phyloP scores from a whole-genome alignment of 2,888 invertebrate species.

The Phymatocera aterrima region DNA sequence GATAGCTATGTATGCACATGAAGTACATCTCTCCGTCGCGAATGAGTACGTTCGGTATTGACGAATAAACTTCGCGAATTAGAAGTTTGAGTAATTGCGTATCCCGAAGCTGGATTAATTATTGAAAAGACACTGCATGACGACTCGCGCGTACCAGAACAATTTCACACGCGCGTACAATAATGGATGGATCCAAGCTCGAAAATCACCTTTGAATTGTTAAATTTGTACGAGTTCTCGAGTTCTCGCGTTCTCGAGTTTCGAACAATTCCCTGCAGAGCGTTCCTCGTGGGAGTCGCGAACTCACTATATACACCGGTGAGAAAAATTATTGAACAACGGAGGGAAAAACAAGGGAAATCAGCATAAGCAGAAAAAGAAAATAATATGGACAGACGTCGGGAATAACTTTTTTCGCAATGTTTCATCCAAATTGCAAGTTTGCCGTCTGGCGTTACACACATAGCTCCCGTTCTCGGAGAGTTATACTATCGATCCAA shows the following conservation, averaged over 20 bases:
- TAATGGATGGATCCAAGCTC: background rate
- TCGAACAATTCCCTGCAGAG: background rate
- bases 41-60: background rate
- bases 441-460: background rate
- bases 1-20: no score
- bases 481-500: background rate
- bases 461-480: background rate
- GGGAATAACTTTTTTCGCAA: background rate
- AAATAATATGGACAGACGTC: background rate
- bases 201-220: background rate
- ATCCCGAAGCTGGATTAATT: background rate
- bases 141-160: background rate
- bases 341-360: no score
- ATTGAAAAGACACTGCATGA: background rate
- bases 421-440: background rate
- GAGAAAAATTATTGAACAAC: background rate
- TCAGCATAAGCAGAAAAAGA: no score
- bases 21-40: background rate
- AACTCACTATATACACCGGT: background rate
- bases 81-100: background rate
- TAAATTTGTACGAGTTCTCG: background rate
- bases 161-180: background rate
- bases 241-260: background rate
- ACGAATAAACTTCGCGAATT: background rate
- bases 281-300: background rate